Conservation (phyloP, 1,140 invertebrate species). For the Sipha flava region DNA sequence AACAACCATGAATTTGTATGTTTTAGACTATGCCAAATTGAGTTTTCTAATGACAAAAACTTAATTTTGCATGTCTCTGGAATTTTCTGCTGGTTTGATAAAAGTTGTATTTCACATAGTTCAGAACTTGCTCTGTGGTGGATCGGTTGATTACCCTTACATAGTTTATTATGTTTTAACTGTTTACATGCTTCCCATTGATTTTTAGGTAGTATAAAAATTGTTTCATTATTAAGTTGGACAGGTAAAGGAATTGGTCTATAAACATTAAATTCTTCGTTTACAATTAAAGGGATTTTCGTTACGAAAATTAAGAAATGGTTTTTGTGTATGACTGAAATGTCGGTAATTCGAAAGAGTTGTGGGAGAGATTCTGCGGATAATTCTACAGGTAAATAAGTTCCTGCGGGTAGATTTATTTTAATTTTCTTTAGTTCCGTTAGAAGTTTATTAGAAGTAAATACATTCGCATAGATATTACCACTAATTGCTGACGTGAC, state of each 20-base stretch:
- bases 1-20: background rate
- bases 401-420: background rate
- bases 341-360: background rate
- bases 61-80: background rate
- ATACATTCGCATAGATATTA: background rate
- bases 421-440: background rate
- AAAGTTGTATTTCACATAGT: background rate
- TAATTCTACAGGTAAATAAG: background rate
- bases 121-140: background rate
- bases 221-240: background rate
- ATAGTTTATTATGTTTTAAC: background rate
- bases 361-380: background rate
- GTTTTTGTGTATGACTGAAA: background rate
- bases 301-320: background rate
- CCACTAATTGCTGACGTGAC: background rate
- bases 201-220: background rate
- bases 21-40: background rate
- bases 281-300: background rate
- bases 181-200: background rate
- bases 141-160: background rate
- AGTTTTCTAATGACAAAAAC: background rate
- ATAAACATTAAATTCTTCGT: background rate
- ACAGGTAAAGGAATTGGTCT: background rate
- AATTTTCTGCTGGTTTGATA: background rate
- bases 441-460: background rate